phyloP scores from a whole-genome alignment of 1,140 invertebrate species.

The Calliopsis andreniformis region DNA sequence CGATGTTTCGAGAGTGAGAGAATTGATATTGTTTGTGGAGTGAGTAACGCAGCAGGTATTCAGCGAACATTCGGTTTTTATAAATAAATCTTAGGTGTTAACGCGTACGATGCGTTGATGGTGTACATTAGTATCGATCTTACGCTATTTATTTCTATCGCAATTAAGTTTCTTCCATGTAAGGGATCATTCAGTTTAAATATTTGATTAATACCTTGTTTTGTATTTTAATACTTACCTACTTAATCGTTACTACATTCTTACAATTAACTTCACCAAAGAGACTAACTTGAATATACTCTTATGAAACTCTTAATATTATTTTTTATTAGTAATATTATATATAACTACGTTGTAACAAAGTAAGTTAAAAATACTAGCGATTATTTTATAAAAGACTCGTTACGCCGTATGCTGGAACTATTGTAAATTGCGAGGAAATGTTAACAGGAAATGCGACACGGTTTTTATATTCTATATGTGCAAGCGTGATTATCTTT shows the following conservation, averaged over 20 bases:
- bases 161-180: too few relatives aligned
- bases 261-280: slow-evolving; percentile 1
- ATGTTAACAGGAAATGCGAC: not conserved
- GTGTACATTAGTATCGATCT: not conserved
- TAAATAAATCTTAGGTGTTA: slow-evolving; percentile 17
- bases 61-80: slow-evolving; percentile 27
- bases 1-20: slow-evolving; percentile 14
- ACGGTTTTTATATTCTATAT: not conserved
- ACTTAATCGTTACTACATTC: not conserved
- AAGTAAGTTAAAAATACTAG: not conserved
- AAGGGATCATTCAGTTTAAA: too few relatives aligned
- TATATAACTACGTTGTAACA: not conserved
- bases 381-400: not conserved
- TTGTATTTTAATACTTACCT: not conserved
- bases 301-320: not conserved
- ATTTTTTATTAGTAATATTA: not conserved
- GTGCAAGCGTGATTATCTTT: not conserved
- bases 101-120: slow-evolving; percentile 12
- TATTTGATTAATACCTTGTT: not conserved
- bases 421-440: not conserved
- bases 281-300: not conserved
- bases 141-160: not conserved
- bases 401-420: not conserved
- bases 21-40: slow-evolving; percentile 24
- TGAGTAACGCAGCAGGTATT: slow-evolving; percentile 16